Percentiles rank a stretch among this genome's conserved stretches.
These are phyloP conservation scores for Dicaeum eximium DNA, from an alignment of 2,113 vertebrate genomes.

Conservation along the genomic window DNA sequence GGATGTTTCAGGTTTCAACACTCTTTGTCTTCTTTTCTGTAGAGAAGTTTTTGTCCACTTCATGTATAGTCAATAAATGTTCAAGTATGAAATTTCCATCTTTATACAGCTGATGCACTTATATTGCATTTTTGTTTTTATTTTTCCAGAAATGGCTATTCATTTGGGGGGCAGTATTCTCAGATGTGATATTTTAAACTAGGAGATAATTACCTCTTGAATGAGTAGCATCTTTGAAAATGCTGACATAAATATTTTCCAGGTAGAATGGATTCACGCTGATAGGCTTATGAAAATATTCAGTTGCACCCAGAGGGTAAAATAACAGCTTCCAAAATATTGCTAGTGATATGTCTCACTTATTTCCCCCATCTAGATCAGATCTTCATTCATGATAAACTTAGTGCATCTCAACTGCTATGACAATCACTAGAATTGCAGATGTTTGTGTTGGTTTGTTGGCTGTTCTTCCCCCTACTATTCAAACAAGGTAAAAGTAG, in stretches of 20 bases:
- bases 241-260: constrained; percentile 1
- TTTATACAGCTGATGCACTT: not conserved
- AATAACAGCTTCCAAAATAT: not conserved
- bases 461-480: fast-evolving
- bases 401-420: not conserved
- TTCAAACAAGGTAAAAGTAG: not conserved
- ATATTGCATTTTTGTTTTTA: not conserved
- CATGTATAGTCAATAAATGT: not conserved
- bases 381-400: not conserved
- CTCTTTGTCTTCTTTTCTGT: not conserved
- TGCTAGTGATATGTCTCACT: not conserved
- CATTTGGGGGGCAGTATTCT: not conserved
- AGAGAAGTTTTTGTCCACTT: not conserved
- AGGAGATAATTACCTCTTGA: constrained; percentile 20
- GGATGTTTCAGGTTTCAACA: not conserved
- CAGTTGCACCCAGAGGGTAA: not conserved
- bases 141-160: constrained; percentile 9
- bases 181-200: not conserved
- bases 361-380: not conserved
- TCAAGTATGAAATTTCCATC: not conserved
- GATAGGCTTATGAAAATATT: not conserved
- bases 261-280: not conserved
- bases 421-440: fast-evolving
- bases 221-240: constrained; percentile 18
- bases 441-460: not conserved